These are phyloP conservation scores for Dendroctonus valens DNA, from an alignment of 1,140 invertebrate species.

Conservation along the genomic window DNA sequence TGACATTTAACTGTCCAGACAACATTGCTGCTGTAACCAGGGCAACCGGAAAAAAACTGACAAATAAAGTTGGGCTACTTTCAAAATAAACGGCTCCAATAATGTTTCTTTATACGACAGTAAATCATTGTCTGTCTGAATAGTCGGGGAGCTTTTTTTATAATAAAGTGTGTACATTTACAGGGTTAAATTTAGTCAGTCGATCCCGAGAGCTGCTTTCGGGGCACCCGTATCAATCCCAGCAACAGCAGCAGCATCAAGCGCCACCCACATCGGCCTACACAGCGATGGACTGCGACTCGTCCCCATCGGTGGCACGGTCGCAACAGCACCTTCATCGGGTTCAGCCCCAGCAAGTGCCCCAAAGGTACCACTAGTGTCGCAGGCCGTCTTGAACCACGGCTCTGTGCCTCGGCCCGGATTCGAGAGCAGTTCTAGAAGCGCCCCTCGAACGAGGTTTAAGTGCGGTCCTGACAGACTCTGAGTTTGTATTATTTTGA, in stretches of 20 bases:
- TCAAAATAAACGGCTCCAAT: too few relatives aligned
- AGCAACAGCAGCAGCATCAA: slow-evolving; percentile 20
- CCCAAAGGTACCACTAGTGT: slow-evolving; percentile 49
- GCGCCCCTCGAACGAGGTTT: too few relatives aligned
- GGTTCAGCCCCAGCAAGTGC: slow-evolving; percentile 37
- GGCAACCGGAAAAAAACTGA: too few relatives aligned
- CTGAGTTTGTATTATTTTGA: too few relatives aligned
- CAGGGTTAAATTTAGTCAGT: slow-evolving; percentile 50
- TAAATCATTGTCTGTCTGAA: too few relatives aligned
- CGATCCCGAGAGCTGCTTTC: slow-evolving; percentile 46
- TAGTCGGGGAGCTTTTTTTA: too few relatives aligned
- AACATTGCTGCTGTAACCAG: too few relatives aligned
- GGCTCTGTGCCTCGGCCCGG: slow-evolving; percentile 42
- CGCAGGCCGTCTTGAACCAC: slow-evolving; percentile 45
- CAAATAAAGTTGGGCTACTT: too few relatives aligned
- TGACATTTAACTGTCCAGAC: too few relatives aligned
- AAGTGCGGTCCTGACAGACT: slow-evolving; percentile 11
- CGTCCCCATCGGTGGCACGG: slow-evolving; percentile 50
- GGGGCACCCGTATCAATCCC: slow-evolving; percentile 47
- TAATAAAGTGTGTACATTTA: slow-evolving; percentile 3
- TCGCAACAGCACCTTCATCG: slow-evolving; percentile 43
- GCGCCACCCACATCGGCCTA: slow-evolving; percentile 44
- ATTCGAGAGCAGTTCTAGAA: neutral
- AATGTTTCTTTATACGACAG: too few relatives aligned
- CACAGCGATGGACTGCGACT: slow-evolving; percentile 51